A percentile compares a stretch with the other conserved stretches of the same genome.
phyloP scores from a whole-genome alignment of 2,797 vertebrate genomes.

The Caiman crocodilus region DNA sequence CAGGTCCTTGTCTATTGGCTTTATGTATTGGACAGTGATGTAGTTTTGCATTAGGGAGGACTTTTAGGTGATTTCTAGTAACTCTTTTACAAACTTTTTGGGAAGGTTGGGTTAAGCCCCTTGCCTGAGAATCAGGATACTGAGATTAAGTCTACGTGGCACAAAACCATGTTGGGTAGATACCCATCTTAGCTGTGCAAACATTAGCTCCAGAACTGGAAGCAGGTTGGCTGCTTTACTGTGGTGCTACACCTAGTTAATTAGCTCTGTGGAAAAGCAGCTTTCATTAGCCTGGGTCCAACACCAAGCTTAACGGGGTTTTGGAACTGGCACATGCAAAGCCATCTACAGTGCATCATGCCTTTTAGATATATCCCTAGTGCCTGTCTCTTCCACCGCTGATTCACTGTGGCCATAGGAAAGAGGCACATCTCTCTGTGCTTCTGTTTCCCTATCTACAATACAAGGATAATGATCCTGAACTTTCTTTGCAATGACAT shows the following conservation, averaged over 20 bases:
- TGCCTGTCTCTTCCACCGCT: background rate
- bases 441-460: background rate
- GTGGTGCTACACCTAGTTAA: too few species aligned
- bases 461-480: background rate
- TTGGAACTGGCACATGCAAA: too few species aligned
- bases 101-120: background rate
- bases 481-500: background rate
- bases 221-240: too few species aligned
- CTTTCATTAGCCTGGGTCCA: too few species aligned
- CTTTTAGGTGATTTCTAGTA: background rate
- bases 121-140: background rate
- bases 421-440: accelerated
- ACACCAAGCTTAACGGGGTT: too few species aligned
- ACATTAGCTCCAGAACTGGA: too few species aligned
- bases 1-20: background rate
- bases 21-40: background rate
- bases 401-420: background rate
- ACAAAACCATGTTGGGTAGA: too few species aligned
- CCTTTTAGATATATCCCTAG: too few species aligned
- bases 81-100: background rate
- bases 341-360: too few species aligned
- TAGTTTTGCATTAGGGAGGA: background rate
- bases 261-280: too few species aligned
- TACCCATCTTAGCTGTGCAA: too few species aligned
- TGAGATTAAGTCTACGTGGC: too few species aligned